Conservation (phyloP, 1,140 invertebrate species). For the Aricia agestis region DNA sequence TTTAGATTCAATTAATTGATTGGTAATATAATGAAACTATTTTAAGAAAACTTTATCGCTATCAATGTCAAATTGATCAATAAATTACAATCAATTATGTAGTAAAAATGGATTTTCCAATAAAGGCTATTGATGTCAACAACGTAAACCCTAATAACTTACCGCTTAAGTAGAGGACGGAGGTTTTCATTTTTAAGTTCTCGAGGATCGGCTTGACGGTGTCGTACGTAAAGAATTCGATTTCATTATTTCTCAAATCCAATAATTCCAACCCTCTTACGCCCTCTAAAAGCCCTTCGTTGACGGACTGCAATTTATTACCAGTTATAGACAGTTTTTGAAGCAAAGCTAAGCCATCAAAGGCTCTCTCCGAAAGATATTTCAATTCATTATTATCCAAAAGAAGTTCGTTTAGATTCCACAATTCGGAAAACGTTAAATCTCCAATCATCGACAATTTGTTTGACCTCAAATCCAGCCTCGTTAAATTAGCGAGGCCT, state of each 20-base stretch:
- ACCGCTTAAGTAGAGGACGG: slow-evolving; percentile 85
- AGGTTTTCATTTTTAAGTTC: slow-evolving; percentile 81
- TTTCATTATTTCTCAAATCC: slow-evolving; percentile 84
- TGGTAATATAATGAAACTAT: too few relatives aligned
- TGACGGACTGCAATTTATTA: slow-evolving; percentile 83
- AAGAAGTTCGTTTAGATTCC: slow-evolving; percentile 82
- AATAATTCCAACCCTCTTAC: slow-evolving; percentile 81
- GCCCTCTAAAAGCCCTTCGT: slow-evolving; percentile 81
- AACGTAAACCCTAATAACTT: slow-evolving; percentile 61
- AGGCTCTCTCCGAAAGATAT: slow-evolving; percentile 82
- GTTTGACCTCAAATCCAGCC: slow-evolving; percentile 83
- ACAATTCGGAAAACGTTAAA: slow-evolving; percentile 85
- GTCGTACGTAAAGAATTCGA: slow-evolving; percentile 83
- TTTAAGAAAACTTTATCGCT: too few relatives aligned
- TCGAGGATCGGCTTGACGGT: slow-evolving; percentile 85
- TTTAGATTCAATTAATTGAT: too few relatives aligned
- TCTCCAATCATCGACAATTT: slow-evolving; percentile 84
- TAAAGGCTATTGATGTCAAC: background rate
- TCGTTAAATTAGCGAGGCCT: slow-evolving; percentile 80
- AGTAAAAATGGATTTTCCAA: background rate
- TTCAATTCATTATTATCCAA: slow-evolving; percentile 83
- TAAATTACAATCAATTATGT: background rate
- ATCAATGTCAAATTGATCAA: background rate
- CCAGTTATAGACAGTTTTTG: slow-evolving; percentile 82
- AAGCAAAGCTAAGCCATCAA: slow-evolving; percentile 82